Percentiles rank a stretch among this genome's conserved stretches.
Evolutionary conservation across 2,113 vertebrate species (phyloP).

Genomic region (Herpailurus yagouaroundi): DNA sequence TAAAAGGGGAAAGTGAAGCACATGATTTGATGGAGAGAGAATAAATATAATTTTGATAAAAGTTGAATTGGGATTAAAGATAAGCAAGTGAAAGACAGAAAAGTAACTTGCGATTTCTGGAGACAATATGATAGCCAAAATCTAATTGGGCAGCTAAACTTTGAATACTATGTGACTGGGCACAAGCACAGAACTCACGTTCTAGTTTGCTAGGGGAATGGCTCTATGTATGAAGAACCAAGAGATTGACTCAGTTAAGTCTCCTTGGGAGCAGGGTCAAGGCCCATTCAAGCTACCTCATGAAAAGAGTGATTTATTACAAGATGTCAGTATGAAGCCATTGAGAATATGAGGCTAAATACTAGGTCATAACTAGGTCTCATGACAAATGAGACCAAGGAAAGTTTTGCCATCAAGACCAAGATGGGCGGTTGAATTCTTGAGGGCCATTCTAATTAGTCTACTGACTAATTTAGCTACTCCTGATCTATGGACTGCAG

Average conservation of each 20-base stretch:
- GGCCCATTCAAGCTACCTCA: neutral
- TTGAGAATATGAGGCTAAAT: neutral
- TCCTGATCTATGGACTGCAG: neutral
- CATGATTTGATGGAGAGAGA: neutral
- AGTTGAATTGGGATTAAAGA: neutral
- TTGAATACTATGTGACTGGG: fast-evolving
- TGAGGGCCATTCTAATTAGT: neutral
- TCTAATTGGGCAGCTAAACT: neutral
- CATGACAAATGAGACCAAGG: constrained; percentile 6
- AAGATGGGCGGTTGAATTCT: neutral
- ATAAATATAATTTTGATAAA: neutral
- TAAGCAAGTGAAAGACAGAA: neutral
- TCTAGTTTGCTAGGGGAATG: neutral
- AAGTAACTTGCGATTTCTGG: neutral
- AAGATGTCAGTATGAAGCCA: neutral
- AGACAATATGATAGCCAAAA: neutral
- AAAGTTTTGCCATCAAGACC: neutral
- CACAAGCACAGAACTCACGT: fast-evolving
- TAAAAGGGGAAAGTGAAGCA: neutral
- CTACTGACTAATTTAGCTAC: neutral
- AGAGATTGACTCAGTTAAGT: neutral
- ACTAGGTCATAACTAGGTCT: neutral
- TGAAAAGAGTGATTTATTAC: constrained; percentile 1
- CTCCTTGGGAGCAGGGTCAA: neutral
- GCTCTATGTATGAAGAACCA: neutral